These are phyloP conservation scores for Papilio xuthus DNA, from an alignment of 1,140 invertebrate genomes.

Conservation along the genomic window DNA sequence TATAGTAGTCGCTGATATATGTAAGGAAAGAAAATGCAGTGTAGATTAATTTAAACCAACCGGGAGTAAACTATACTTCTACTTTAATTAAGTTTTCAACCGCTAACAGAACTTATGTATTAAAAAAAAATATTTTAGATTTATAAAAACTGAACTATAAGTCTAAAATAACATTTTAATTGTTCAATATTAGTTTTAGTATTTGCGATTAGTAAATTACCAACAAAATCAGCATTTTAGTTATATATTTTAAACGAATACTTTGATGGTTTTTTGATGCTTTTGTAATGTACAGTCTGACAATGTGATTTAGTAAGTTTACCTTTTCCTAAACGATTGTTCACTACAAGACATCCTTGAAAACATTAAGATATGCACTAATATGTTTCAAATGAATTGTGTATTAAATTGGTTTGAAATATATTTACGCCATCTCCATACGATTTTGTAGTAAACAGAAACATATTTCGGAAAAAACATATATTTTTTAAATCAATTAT, in stretches of 20 bases:
- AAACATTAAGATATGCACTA: neutral
- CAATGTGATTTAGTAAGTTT: conserved; percentile 30
- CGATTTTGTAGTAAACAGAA: neutral
- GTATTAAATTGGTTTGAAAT: neutral
- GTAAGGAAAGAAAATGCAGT: conserved; percentile 58
- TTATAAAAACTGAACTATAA: neutral
- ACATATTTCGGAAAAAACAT: too few relatives aligned
- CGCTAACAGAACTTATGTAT: conserved; percentile 28
- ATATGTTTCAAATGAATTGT: too few relatives aligned
- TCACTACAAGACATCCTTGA: conserved; percentile 1
- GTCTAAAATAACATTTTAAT: neutral
- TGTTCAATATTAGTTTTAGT: neutral
- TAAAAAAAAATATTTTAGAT: too few relatives aligned
- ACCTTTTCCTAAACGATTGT: neutral
- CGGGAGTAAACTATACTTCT: conserved; percentile 65
- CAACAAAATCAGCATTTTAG: neutral
- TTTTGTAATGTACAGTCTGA: conserved; percentile 21
- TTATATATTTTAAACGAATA: conserved; percentile 37
- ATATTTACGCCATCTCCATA: neutral
- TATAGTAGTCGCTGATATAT: conserved; percentile 45
- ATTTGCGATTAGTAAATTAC: neutral
- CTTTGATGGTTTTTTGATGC: conserved; percentile 23
- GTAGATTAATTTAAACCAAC: conserved; percentile 71
- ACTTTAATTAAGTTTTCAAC: conserved; percentile 78
- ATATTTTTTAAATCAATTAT: too few relatives aligned